Base-by-base conservation (phyloP, 2,888 invertebrate genomes). In the Gastrophysa polygoni region DNA sequence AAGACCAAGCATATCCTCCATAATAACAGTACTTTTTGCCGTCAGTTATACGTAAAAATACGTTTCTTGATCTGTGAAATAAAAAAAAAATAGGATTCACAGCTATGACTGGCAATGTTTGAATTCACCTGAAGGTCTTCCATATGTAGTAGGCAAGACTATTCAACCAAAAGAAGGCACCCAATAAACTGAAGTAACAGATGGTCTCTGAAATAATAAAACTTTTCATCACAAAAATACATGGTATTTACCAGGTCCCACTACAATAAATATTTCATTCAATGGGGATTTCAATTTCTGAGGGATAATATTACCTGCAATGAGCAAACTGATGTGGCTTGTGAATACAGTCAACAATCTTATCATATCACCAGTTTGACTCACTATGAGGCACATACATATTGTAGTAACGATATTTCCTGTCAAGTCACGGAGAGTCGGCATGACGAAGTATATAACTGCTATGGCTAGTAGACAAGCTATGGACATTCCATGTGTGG, bases 1-100 rank as follows among this genome's bases (percentile, higher is more conserved):
- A 86, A 4, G 88, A 86, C 92, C 93, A 93, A 0, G 91, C 91
- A 71, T 91, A 93, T 43, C 85, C 85, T 0, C 93, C 93, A 77
- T 94, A 94, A 76, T 93, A 93, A 75, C 93, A 93, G 78, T 93
- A 94, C 81, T 93, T 93, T 63, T 89, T 87, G 0, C 92, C 91
- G 80, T 94, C 93, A 0, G 93, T 93, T 59, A 93, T 91, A 59
- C 93, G 84, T 3, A 94, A 81, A 74, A 93, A 94, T 2, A 94
- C 92, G 79, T 93, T 93, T 49, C 92, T 84, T 4, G 93, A 93
- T 73, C 92, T 90, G 78, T 49, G 83, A 82, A 63, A 51, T 55
- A n/a, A n/a, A 59, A 21, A 67, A 60, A 59, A 10, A 5, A 32
- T 32, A 4, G 11, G 32, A 5, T 11, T 32, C 32, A 32, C 32